Evolutionary conservation across 1,140 invertebrate species (phyloP).

Genomic region (Sycobia sp.): DNA sequence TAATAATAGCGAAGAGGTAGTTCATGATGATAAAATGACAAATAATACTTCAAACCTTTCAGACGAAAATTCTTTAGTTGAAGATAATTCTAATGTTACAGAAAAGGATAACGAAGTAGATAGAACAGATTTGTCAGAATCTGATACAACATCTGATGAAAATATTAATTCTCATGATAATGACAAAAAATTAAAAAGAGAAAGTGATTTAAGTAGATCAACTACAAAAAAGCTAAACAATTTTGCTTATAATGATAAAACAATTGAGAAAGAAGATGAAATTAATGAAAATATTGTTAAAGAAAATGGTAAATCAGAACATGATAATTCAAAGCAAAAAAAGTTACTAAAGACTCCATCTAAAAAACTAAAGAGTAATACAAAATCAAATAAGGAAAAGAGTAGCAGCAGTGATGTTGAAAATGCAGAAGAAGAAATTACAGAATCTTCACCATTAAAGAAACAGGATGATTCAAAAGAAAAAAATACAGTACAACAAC

Average conservation of each 20-base stretch:
- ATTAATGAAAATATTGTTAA: background rate
- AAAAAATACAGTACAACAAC: too few relatives aligned
- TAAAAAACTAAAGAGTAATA: slow-evolving; percentile 1
- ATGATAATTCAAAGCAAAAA: background rate
- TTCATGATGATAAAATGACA: too few relatives aligned
- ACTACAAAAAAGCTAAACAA: slow-evolving; percentile 6
- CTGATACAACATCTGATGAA: background rate
- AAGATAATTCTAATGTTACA: too few relatives aligned
- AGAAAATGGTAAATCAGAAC: background rate
- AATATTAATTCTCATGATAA: too few relatives aligned
- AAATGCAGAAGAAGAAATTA: background rate
- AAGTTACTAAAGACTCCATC: background rate
- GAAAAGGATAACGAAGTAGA: background rate
- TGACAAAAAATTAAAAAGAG: background rate
- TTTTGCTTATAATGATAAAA: slow-evolving; percentile 6
- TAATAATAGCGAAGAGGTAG: background rate
- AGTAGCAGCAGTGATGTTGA: background rate
- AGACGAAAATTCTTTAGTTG: background rate
- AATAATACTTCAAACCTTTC: background rate
- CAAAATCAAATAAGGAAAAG: background rate
- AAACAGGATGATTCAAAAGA: background rate
- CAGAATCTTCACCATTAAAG: background rate
- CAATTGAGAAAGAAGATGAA: background rate
- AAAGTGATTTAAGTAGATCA: background rate
- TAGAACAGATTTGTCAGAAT: background rate